phyloP scores from a whole-genome alignment of 2,888 invertebrate genomes.

The Anthophora plumipes region DNA sequence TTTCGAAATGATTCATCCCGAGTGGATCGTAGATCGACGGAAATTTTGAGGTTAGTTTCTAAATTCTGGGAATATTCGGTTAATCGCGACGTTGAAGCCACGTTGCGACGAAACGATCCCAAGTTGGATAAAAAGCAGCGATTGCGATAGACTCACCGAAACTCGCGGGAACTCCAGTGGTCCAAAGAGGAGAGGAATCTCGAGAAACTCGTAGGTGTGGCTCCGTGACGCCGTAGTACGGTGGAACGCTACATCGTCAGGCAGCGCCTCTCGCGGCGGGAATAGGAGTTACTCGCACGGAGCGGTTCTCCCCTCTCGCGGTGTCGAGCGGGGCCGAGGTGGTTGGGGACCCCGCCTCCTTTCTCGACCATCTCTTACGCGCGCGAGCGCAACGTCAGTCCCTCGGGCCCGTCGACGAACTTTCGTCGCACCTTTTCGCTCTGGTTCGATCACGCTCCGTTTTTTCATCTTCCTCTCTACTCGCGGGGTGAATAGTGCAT shows the following conservation, averaged over 20 bases:
- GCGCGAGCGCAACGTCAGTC: constrained; percentile 58
- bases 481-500: background rate
- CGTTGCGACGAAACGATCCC: background rate
- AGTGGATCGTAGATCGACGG: background rate
- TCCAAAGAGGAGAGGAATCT: constrained; percentile 26
- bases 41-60: constrained; percentile 70
- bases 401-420: constrained; percentile 63
- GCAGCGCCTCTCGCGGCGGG: constrained; percentile 66
- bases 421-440: constrained; percentile 53
- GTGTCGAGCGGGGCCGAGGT: constrained; percentile 67
- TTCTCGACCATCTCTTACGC: constrained; percentile 68
- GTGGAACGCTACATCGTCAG: constrained; percentile 55
- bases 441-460: constrained; percentile 23
- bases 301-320: constrained; percentile 53
- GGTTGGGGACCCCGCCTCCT: constrained; percentile 77
- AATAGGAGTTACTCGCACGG: constrained; percentile 39
- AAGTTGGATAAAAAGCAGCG: background rate
- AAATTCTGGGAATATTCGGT: background rate
- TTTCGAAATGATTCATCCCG: too few relatives aligned
- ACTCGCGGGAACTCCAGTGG: background rate
- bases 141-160: constrained; percentile 46
- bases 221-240: constrained; percentile 81
- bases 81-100: accelerated
- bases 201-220: constrained; percentile 71
- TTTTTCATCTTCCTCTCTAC: background rate